A percentile compares a stretch with the other conserved stretches of the same genome.
Conservation (phyloP, 2,888 invertebrate species). For the Drosophila conformis region DNA sequence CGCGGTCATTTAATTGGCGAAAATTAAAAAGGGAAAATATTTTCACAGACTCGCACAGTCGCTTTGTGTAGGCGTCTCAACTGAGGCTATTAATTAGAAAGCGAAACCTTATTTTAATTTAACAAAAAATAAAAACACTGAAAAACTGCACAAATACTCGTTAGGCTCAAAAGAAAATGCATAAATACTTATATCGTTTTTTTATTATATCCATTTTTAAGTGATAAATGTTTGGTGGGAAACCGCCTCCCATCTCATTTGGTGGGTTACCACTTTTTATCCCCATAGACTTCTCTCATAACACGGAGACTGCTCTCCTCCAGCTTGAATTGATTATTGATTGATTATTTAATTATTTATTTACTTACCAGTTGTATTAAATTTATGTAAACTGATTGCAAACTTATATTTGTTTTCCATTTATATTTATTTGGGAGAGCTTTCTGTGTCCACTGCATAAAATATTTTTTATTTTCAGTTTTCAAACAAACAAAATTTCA, state of each 20-base stretch:
- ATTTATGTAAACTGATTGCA: background rate
- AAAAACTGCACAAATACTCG: constrained; percentile 44
- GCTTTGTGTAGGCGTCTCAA: constrained; percentile 69
- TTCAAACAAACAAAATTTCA: background rate
- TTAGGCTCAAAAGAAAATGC: constrained; percentile 39
- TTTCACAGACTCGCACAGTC: constrained; percentile 39
- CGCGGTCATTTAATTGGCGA: constrained; percentile 72
- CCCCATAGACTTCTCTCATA: background rate
- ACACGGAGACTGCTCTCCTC: background rate
- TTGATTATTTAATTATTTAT: background rate
- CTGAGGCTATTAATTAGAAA: constrained; percentile 77
- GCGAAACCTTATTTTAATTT: constrained; percentile 67
- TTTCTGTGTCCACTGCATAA: too few relatives aligned
- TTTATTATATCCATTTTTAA: constrained; percentile 5
- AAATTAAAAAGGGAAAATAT: constrained; percentile 80
- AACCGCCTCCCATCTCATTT: background rate
- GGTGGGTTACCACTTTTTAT: background rate
- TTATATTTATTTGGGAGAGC: background rate
- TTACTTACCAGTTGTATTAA: too few relatives aligned
- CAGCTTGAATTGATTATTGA: background rate
- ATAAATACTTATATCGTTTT: constrained; percentile 18
- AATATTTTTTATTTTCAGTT: background rate
- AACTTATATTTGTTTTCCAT: background rate
- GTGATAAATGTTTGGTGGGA: constrained; percentile 15
- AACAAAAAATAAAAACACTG: constrained; percentile 24